Base-by-base conservation (phyloP, 2,113 vertebrate species). In the Procavia capensis region DNA sequence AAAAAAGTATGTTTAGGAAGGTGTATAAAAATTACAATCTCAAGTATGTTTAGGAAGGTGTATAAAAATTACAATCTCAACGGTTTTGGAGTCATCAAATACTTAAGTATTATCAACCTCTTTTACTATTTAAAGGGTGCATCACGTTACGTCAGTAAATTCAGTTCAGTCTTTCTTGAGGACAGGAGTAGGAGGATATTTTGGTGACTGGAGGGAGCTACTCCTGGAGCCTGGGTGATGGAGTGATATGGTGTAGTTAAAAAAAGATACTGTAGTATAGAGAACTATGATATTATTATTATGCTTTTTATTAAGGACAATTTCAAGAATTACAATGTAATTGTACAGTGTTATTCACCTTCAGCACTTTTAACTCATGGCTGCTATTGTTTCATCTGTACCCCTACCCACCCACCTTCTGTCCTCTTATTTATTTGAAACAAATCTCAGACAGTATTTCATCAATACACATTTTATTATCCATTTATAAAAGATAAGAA, bases 371-470 rank as follows among this genome's bases (percentile, higher is more conserved):
- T 50, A 83, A 6, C 19, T 92, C 34, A 54, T 82, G 39, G 6
- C 54, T 90, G 74, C 79, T 70, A 22, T 17, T 85, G 17, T 74
- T 88, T 91, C 13, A 88, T 80, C 11, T 88, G 22, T 57, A 61
- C 0, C 75, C n/a, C 29, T 85, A 34, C 20, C 29, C 27, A 59
- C 34, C 34, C 34, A n/a, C 34, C 64, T 66, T 34, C 3, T 17
- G 25, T 64, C 17, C 3, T 93, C 0, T 93, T 93, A 36, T 96
- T 88, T 25, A 89, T 93, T 87, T 95, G 54, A 95, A 82, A 25
- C 9, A 95, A 61, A 92, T 92, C 19, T 1, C 3, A 84, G n/a
- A 45, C 27, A 74, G 41, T 31, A 61, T 87, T 63, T 91, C 17
- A 74, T 75, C 36, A 50, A 3, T 89, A 96, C 70, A 39, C 82